Percentiles rank a stretch among this genome's conserved stretches.
These are phyloP conservation scores for Tragelaphus imberbis DNA, from an alignment of 2,113 vertebrate species.

Conservation along the genomic window DNA sequence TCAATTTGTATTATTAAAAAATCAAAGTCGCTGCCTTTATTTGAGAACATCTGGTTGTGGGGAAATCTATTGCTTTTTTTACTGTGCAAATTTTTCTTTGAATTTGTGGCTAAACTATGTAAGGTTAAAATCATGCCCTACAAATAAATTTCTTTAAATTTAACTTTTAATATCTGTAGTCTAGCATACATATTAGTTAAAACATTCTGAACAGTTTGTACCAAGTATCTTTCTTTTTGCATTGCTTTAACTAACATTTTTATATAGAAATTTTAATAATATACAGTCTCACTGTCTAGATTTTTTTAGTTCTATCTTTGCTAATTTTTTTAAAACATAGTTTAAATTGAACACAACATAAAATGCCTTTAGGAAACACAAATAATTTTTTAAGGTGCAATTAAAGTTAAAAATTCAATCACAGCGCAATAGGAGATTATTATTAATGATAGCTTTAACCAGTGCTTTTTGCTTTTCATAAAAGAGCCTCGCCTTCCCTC, in stretches of 20 bases:
- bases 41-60: slow-evolving; percentile 10
- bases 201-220: slow-evolving; percentile 6
- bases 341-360: slow-evolving; percentile 28
- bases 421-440: background rate
- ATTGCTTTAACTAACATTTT: slow-evolving; percentile 18
- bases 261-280: slow-evolving; percentile 5
- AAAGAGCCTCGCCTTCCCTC: background rate
- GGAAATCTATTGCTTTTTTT: background rate
- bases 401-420: slow-evolving; percentile 15
- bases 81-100: background rate
- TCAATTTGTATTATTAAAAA: background rate
- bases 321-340: background rate
- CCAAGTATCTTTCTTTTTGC: slow-evolving; percentile 2
- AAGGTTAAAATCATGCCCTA: slow-evolving; percentile 26
- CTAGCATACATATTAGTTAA: background rate
- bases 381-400: background rate
- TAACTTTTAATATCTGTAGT: slow-evolving; percentile 25
- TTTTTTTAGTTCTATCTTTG: slow-evolving; percentile 10
- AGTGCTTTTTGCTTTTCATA: background rate
- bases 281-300: background rate
- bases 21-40: slow-evolving; percentile 10
- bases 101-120: slow-evolving; percentile 21
- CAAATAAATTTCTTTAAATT: slow-evolving; percentile 28
- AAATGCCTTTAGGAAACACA: background rate
- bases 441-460: slow-evolving; percentile 16